Evolutionary conservation across 2,888 invertebrate species (phyloP), one percentile per base, ranked within the genome.

Genomic region (Subacronicta megacephala): DNA sequence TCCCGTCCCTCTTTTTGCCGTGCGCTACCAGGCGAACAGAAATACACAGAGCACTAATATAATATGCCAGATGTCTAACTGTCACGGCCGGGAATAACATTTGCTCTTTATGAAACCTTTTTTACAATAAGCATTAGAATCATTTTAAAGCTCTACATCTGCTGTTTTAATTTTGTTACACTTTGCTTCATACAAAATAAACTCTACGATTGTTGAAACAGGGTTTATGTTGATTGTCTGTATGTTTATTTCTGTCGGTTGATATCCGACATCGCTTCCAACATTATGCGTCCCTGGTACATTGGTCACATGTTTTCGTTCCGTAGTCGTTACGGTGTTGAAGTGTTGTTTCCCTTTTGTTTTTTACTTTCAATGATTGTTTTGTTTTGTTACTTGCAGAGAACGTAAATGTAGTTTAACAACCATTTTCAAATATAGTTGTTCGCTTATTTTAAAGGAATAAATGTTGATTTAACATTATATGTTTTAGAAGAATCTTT

Each of bases 271-370:
- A 67, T 51, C 61, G 51, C 72, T 73, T 58, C 16, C 26, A 7
- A 35, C 41, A 43, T 75, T 72, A 63, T 85, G 77, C 20, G 36
- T 35, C 64, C 83, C 82, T 87, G 57, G 86, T 86, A 82, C 18
- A 46, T 71, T 68, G 77, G 81, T 84, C 81, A 85, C 71, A 82
- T 79, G 76, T 78, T 85, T 83, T 83, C 81, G 84, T 85, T 84
- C 79, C 81, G 80, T 77, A 76, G 70, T 75, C 80, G 78, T 74
- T 62, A 72, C 72, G 58, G 58, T 42, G 33, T 23, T 54, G 26
- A 26, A 44, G 15, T 31, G 31, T n/a, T n/a, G 31, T 31, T n/a
- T 38, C 55, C 38, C 46, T 59, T 63, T 69, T 72, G 56, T 31
- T 75, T 71, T n/a, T 60, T 52, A 37, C 31, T 65, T 64, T 46